Conservation (phyloP, 2,888 invertebrate genomes). For the Clivina fossor region DNA sequence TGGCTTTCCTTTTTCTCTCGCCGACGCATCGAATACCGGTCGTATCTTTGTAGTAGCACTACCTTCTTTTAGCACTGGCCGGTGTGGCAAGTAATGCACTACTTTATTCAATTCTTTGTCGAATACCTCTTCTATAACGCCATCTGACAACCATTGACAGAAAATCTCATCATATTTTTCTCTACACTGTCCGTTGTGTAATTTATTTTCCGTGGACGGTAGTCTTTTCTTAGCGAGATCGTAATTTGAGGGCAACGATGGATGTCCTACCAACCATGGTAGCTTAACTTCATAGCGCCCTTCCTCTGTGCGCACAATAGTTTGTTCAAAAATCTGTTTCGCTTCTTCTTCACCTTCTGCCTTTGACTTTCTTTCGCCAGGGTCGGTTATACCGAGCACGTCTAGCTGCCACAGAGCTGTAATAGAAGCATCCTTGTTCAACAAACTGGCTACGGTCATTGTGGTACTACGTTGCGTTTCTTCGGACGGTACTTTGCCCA, state of each 20-base stretch:
- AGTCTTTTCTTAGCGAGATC: conserved; percentile 33
- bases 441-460: conserved; percentile 24
- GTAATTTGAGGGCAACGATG: conserved; percentile 36
- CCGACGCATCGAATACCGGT: conserved; percentile 41
- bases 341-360: conserved; percentile 10
- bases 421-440: conserved; percentile 18
- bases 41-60: conserved; percentile 38
- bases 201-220: conserved; percentile 22
- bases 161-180: conserved; percentile 39
- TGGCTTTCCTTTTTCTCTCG: conserved; percentile 25
- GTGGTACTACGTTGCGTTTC: not conserved
- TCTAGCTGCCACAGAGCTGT: conserved; percentile 42
- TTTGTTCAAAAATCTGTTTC: conserved; percentile 35
- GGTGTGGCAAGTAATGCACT: conserved; percentile 33
- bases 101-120: conserved; percentile 27
- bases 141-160: conserved; percentile 37
- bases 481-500: conserved; percentile 21
- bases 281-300: conserved; percentile 42
- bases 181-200: conserved; percentile 19
- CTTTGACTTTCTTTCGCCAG: conserved; percentile 36
- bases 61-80: conserved; percentile 27
- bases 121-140: conserved; percentile 39
- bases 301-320: conserved; percentile 36
- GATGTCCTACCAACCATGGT: conserved; percentile 40
- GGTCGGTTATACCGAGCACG: conserved; percentile 42